Conservation (phyloP, 2,797 vertebrate genomes). For the Sebastes itinus region DNA sequence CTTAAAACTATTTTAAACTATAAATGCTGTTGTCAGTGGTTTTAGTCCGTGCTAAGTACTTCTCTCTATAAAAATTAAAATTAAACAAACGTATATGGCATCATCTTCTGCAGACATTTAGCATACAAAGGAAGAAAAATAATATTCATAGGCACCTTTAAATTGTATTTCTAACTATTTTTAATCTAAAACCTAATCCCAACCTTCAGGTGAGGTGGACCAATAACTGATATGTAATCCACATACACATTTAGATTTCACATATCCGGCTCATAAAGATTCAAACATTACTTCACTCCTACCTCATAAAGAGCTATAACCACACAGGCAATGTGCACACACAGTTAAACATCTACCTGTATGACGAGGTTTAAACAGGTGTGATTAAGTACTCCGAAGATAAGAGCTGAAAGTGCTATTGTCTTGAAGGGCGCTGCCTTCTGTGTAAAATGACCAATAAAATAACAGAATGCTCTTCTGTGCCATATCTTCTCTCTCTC, state of each 20-base stretch:
- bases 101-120: not conserved
- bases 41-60: no score
- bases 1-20: no score
- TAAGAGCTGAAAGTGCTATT: constrained; percentile 55
- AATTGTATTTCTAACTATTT: not conserved
- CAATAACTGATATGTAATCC: not conserved
- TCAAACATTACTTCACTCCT: not conserved
- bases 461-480: not conserved
- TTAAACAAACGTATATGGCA: rapidly evolving
- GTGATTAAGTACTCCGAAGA: constrained; percentile 17
- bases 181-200: not conserved
- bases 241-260: not conserved
- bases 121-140: not conserved
- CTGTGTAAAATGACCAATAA: not conserved
- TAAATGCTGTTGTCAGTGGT: no score
- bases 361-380: constrained; percentile 29
- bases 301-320: not conserved
- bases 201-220: not conserved
- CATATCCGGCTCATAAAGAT: not conserved
- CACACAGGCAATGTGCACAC: not conserved
- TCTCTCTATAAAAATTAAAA: rapidly evolving
- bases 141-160: not conserved
- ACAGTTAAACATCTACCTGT: constrained; percentile 47
- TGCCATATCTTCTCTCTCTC: not conserved
- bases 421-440: constrained; percentile 4